phyloP scores from a whole-genome alignment of 2,113 vertebrate species.

The Collichthys lucidus region DNA sequence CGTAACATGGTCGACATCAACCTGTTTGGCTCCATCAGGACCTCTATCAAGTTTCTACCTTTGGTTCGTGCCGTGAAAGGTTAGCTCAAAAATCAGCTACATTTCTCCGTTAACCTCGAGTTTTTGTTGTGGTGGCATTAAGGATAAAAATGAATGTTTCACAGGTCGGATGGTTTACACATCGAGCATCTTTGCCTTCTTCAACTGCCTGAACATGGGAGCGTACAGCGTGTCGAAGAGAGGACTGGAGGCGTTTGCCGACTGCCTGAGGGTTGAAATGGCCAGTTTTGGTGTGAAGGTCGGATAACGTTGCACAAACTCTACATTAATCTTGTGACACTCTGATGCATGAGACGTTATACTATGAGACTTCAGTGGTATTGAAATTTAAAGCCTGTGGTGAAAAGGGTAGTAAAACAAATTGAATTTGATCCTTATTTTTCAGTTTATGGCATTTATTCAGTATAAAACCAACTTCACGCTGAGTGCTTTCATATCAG shows the following conservation, averaged over 20 bases:
- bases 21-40: slow-evolving; percentile 85
- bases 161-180: slow-evolving; percentile 86
- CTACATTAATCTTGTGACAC: not conserved
- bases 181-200: slow-evolving; percentile 85
- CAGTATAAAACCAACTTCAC: not conserved
- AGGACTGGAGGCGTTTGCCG: slow-evolving; percentile 88
- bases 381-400: no score
- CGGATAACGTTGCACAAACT: not conserved
- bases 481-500: not conserved
- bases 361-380: not conserved
- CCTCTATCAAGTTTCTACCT: slow-evolving; percentile 82
- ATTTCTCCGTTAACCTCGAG: no score
- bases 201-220: slow-evolving; percentile 82
- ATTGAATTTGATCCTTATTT: not conserved
- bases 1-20: slow-evolving; percentile 81
- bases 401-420: not conserved
- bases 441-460: not conserved
- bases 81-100: slow-evolving; percentile 31
- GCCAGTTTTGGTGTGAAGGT: slow-evolving; percentile 86
- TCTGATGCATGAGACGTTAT: no score
- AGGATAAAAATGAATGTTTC: not conserved
- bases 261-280: slow-evolving; percentile 87
- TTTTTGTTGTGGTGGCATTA: not conserved
- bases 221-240: slow-evolving; percentile 87
- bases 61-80: slow-evolving; percentile 85